phyloP scores from a whole-genome alignment of 2,113 vertebrate species.

The Sula dactylatra region DNA sequence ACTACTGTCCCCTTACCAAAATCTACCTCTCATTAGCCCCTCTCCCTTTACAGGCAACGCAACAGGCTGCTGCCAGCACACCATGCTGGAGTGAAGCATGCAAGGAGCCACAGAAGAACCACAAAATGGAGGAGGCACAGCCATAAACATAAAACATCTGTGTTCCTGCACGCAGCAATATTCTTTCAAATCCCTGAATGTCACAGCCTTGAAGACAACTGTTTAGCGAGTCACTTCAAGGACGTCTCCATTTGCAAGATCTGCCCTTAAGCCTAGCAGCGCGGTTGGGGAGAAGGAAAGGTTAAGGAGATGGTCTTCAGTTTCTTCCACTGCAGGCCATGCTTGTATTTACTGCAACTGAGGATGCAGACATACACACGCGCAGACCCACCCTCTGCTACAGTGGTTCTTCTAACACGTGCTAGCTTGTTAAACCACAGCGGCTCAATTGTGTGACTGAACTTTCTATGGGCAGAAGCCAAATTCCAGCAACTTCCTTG shows the following conservation, averaged over 20 bases:
- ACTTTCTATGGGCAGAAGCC: background rate
- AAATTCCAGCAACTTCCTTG: background rate
- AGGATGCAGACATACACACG: background rate
- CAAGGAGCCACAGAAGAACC: background rate
- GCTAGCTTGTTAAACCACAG: background rate
- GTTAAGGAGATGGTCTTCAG: background rate
- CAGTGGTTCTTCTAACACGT: background rate
- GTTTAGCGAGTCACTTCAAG: background rate
- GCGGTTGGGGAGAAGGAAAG: background rate
- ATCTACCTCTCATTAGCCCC: background rate
- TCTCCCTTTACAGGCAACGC: background rate
- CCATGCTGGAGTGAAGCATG: background rate
- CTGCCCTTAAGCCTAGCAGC: background rate
- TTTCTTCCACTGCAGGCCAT: background rate
- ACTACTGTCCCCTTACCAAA: background rate
- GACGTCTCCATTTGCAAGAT: background rate
- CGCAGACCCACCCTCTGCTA: background rate
- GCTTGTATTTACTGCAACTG: background rate
- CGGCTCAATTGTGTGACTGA: fast-evolving
- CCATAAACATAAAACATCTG: background rate
- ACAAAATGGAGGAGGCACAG: background rate
- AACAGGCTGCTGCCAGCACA: background rate
- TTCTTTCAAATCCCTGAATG: background rate
- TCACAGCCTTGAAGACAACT: background rate
- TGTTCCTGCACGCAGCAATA: background rate